Conservation (phyloP, 2,113 vertebrate species). For the Pardalotus punctatus region DNA sequence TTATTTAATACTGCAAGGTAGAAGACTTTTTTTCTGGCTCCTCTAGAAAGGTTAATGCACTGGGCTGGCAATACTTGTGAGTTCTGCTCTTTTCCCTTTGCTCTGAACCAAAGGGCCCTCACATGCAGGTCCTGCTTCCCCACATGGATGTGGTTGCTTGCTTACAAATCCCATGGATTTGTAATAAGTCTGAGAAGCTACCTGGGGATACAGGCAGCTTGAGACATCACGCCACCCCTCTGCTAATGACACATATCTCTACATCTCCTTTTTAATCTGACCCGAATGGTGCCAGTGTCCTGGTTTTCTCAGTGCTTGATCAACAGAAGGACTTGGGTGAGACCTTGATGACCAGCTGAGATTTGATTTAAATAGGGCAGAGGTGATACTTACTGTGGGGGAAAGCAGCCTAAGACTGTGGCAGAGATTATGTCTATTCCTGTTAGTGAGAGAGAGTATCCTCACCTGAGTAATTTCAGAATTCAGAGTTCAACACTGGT, state of each 20-base stretch:
- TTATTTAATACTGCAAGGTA: neutral
- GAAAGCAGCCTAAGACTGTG: neutral
- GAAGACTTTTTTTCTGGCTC: neutral
- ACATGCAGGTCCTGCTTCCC: neutral
- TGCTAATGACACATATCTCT: neutral
- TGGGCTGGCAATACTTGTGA: neutral
- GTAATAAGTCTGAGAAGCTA: neutral
- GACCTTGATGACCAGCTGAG: neutral
- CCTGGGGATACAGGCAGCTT: neutral
- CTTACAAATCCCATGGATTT: slow-evolving; percentile 14
- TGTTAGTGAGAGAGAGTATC: neutral
- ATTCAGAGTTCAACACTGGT: neutral
- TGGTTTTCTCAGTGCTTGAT: slow-evolving; percentile 11
- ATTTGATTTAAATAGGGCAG: slow-evolving; percentile 29
- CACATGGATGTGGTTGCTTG: neutral
- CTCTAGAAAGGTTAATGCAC: neutral
- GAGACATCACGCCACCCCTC: neutral
- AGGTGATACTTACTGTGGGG: neutral
- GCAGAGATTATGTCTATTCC: neutral
- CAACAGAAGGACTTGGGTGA: neutral
- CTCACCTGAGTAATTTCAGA: neutral
- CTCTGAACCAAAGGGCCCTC: neutral
- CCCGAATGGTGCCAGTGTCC: neutral
- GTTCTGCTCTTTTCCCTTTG: neutral
- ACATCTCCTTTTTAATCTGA: slow-evolving; percentile 20